Conservation (phyloP, 2,797 vertebrate genomes). For the Neostethus bicornis region DNA sequence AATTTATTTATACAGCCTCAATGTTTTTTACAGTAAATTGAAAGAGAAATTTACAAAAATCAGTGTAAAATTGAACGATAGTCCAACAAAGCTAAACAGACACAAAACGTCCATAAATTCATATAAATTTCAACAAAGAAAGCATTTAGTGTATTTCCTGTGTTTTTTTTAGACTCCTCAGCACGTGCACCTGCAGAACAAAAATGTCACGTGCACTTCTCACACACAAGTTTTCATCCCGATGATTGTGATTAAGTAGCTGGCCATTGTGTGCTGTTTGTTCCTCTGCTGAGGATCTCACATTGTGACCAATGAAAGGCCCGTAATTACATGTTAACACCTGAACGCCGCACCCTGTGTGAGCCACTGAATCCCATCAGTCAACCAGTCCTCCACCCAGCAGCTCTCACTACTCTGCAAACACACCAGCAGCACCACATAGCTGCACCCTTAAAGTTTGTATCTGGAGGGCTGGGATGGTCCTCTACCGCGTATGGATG, state of each 20-base stretch:
- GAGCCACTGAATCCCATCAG: conserved; percentile 79
- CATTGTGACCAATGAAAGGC: conserved; percentile 80
- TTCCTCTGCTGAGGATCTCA: conserved; percentile 70
- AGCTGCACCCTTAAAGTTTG: conserved; percentile 72
- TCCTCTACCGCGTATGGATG: conserved; percentile 29
- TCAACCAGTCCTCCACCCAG: conserved; percentile 73
- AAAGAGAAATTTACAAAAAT: too few species aligned
- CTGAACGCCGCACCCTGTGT: conserved; percentile 74
- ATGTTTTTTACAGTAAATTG: too few species aligned
- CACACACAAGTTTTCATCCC: conserved; percentile 54
- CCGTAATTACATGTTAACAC: conserved; percentile 82
- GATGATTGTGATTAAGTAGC: conserved; percentile 57
- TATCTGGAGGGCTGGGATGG: conserved; percentile 81
- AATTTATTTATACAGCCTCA: too few species aligned
- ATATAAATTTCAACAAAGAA: too few species aligned
- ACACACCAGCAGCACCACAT: conserved; percentile 63
- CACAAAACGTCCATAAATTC: too few species aligned
- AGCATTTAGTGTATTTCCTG: conserved; percentile 10
- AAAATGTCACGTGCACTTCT: conserved; percentile 47
- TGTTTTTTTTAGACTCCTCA: conserved; percentile 6
- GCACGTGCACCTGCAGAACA: conserved; percentile 25
- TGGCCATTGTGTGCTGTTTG: conserved; percentile 59
- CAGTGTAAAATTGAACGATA: too few species aligned
- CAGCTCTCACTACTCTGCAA: conserved; percentile 71
- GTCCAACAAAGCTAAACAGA: too few species aligned